Percentiles rank a stretch among this genome's conserved stretches.
Conservation (phyloP, 2,113 vertebrate species). For the Atrichornis clamosus region DNA sequence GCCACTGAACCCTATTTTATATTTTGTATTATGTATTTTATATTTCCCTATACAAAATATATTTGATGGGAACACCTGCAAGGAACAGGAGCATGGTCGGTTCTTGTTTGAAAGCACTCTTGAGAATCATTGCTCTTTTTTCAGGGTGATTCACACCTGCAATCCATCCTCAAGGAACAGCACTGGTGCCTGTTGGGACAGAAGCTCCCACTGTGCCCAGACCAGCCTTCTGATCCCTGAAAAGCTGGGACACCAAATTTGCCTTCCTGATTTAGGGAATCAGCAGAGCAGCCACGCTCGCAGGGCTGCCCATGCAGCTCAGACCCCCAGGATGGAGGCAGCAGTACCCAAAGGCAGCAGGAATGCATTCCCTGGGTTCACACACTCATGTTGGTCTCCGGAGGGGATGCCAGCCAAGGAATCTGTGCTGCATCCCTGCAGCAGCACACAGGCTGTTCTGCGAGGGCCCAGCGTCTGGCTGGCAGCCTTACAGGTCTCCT, state of each 20-base stretch:
- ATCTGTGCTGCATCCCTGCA: neutral
- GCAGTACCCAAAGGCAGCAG: neutral
- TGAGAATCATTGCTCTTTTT: neutral
- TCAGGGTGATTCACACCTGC: neutral
- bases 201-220: neutral
- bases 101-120: neutral
- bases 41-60: neutral
- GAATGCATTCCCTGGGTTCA: neutral
- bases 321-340: neutral
- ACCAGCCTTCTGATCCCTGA: neutral
- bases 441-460: neutral
- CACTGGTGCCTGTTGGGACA: neutral
- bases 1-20: neutral
- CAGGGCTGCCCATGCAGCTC: neutral
- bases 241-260: neutral
- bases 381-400: fast-evolving
- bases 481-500: neutral
- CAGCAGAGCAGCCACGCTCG: neutral
- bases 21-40: neutral
- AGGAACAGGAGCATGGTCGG: neutral
- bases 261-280: neutral
- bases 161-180: neutral
- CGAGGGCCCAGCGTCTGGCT: neutral
- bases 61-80: neutral
- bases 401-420: neutral